Percentiles rank a stretch among this genome's conserved stretches.
These are phyloP conservation scores for Sardinella longiceps DNA, from an alignment of 2,797 vertebrate species.

Conservation along the genomic window DNA sequence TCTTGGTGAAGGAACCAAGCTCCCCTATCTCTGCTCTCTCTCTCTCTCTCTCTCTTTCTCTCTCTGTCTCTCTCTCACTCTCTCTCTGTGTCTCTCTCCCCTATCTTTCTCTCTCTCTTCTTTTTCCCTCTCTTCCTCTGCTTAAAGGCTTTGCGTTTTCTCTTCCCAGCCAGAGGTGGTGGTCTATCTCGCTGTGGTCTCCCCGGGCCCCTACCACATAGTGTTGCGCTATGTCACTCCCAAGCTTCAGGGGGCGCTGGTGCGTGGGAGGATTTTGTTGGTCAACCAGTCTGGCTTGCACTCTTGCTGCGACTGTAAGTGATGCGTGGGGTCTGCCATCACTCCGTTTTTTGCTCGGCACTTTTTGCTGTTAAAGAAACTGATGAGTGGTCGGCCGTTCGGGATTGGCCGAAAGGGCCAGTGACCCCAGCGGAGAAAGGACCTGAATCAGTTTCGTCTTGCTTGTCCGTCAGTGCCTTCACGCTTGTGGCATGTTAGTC, in stretches of 20 bases:
- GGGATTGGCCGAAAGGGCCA: background rate
- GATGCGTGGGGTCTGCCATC: slow-evolving; percentile 53
- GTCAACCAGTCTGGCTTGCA: slow-evolving; percentile 79
- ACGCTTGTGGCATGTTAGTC: background rate
- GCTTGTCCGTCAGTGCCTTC: background rate
- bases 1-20: background rate
- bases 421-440: background rate
- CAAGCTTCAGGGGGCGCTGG: slow-evolving; percentile 65
- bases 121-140: slow-evolving; percentile 28
- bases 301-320: slow-evolving; percentile 86
- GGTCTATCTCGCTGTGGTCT: slow-evolving; percentile 76
- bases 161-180: slow-evolving; percentile 84
- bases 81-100: slow-evolving; percentile 39
- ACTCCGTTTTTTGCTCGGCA: slow-evolving; percentile 39
- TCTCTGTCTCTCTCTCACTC: slow-evolving; percentile 37
- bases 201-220: slow-evolving; percentile 81
- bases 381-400: background rate
- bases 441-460: background rate
- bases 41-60: slow-evolving; percentile 28
- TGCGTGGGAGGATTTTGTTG: slow-evolving; percentile 78
- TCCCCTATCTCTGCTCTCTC: slow-evolving; percentile 38
- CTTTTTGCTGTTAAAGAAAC: slow-evolving; percentile 1
- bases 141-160: slow-evolving; percentile 69
- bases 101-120: slow-evolving; percentile 39
- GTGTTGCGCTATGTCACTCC: slow-evolving; percentile 77